phyloP scores from a whole-genome alignment of 2,888 invertebrate species.

The Bombylius discolor region DNA sequence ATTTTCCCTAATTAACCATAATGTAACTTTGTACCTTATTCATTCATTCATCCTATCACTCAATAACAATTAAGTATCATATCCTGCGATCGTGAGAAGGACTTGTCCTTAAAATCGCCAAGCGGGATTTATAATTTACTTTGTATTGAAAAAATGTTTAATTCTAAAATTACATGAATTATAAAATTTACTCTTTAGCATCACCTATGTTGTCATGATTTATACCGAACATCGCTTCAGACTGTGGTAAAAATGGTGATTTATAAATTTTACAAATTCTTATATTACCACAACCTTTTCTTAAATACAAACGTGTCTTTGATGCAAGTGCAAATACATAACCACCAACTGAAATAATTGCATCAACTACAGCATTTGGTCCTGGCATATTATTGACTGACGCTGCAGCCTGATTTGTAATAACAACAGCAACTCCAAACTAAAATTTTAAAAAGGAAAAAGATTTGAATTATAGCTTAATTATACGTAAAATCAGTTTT shows the following conservation, averaged over 20 bases:
- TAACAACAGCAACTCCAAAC: slow-evolving; percentile 96
- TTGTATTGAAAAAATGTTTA: too few species aligned
- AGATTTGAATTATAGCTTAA: background rate
- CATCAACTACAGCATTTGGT: slow-evolving; percentile 80
- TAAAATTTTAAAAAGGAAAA: too few species aligned
- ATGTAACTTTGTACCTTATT: too few species aligned
- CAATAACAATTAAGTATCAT: too few species aligned
- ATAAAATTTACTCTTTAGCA: slow-evolving; percentile 72
- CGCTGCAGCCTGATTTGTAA: slow-evolving; percentile 98
- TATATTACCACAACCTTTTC: slow-evolving; percentile 93
- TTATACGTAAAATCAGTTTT: too few species aligned
- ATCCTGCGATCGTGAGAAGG: too few species aligned
- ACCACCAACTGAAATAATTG: slow-evolving; percentile 97
- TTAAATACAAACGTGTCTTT: slow-evolving; percentile 82
- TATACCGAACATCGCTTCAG: slow-evolving; percentile 97
- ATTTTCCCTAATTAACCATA: too few species aligned
- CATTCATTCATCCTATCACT: too few species aligned
- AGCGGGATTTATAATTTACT: too few species aligned
- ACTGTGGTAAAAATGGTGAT: slow-evolving; percentile 94
- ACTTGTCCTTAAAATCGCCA: too few species aligned
- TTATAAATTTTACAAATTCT: slow-evolving; percentile 98
- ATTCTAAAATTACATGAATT: too few species aligned
- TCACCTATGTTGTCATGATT: slow-evolving; percentile 92
- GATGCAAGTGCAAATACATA: slow-evolving; percentile 98
- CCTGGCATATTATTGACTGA: slow-evolving; percentile 70